phyloP scores from a whole-genome alignment of 2,113 vertebrate species.

The Heteronetta atricapilla region DNA sequence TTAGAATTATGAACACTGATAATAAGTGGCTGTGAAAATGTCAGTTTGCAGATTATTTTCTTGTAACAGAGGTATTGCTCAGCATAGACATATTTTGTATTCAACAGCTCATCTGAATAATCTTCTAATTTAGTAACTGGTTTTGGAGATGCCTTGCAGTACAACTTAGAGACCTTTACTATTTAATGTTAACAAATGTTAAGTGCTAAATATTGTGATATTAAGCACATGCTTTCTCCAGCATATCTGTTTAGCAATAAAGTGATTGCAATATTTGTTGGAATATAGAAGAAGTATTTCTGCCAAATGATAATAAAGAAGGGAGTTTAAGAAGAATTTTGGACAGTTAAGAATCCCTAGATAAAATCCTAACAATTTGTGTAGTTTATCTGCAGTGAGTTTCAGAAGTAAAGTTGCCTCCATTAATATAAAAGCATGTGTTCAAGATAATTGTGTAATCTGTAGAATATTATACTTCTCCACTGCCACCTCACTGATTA shows the following conservation, averaged over 20 bases:
- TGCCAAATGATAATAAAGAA: constrained; percentile 65
- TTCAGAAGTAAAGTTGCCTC: constrained; percentile 6
- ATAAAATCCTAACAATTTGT: constrained; percentile 52
- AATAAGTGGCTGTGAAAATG: neutral
- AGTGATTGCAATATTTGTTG: constrained; percentile 47
- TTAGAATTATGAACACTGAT: neutral
- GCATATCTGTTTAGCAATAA: constrained; percentile 58
- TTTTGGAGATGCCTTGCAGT: neutral
- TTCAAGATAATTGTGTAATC: constrained; percentile 1
- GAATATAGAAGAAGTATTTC: constrained; percentile 30
- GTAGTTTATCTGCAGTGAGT: neutral
- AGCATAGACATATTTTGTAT: neutral
- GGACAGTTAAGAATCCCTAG: constrained; percentile 39
- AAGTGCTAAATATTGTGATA: constrained; percentile 19
- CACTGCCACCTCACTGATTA: neutral
- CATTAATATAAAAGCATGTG: neutral
- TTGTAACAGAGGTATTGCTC: neutral
- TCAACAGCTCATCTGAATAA: neutral
- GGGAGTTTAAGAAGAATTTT: constrained; percentile 56
- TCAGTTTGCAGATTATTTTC: neutral
- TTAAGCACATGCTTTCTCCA: constrained; percentile 7
- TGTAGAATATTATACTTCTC: neutral
- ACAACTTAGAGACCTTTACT: neutral
- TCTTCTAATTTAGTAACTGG: neutral
- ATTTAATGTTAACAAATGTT: neutral